Base-by-base conservation (phyloP, 2,113 vertebrate species). In the Callopanchax toddi region DNA sequence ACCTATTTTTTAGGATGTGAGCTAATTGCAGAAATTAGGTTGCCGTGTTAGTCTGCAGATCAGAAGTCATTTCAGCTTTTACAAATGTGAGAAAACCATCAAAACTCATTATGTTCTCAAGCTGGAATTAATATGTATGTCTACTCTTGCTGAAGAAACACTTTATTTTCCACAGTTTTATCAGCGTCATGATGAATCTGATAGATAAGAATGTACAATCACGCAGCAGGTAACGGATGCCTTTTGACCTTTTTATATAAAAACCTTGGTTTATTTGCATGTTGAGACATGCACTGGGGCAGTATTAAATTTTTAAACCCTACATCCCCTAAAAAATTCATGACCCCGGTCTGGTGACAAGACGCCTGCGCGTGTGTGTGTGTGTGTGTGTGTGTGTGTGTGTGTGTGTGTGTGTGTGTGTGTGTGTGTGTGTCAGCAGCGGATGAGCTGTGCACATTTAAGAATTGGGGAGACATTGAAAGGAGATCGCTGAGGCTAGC, bases 281-380 rank as follows among this genome's bases (percentile, higher is more conserved):
- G 29, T 61, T 62, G 63, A 80, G 58, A 51, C 49, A 34, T 1
- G 29, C 65, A 56, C 22, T 18, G 42, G 60, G 50, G 45, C 29
- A 2, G 21, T 29, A 73, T 90, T 81, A 88, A 91, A 83, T 37
- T 6, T 83, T 89, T 86, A 65, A 90, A 71, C 51, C 11, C 44
- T 23, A 64, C 72, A 72, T 72, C 18, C 22, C 1, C 66, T 92
- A 52, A 90, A 92, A 87, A 87, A 92, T 91, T 91, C 2, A 92
- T 79, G 71, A 50, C 53, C 43, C 56, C 39, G 79, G 76, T 82
- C 77, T 88, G 86, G 76, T 87, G 89, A 84, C 76, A 65, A 57
- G 46, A 74, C 17, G 29, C 29, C 10, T 59, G 25, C 22, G 50
- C 6, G 50, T 18, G 56, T 46, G 46, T 11, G 65, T n/a, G n/a